Base-by-base conservation (phyloP, 2,797 vertebrate species). In the Australoheros facetus region DNA sequence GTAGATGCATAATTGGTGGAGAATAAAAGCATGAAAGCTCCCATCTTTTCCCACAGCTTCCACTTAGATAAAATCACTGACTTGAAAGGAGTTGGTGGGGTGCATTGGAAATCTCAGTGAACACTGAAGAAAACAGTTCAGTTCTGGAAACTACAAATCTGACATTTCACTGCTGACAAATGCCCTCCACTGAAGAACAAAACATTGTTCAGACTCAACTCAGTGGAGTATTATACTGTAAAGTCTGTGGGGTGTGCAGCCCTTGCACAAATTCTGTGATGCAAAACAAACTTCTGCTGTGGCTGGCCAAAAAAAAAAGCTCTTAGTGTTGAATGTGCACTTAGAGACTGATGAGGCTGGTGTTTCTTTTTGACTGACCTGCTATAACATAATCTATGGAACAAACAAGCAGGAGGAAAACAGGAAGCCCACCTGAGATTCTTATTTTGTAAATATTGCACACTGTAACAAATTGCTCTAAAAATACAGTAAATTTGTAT, bases 1-100 rank as follows among this genome's bases (percentile, higher is more conserved):
- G 76, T 73, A 77, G 82, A 80, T 79, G 82, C 59, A 75, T 87
- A 86, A 89, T 85, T 90, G 76, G 53, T 66, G 28, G 21, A 80
- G 75, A 87, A 77, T 32, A 77, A 71, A 84, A 78, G 57, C 87
- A 77, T 74, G 26, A 79, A 73, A 54, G 58, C 13, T 7, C 13
- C 30, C 64, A 7, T 78, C 62, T 87, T 78, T 72, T 34, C 79
- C 80, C 74, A 77, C 32, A 79, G 75, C 81, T 77, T 84, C 76
- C 64, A 78, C 83, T 88, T 72, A 53, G 45, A 83, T 34, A 48
- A 76, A 85, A 87, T 79, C 48, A 64, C 53, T 56, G 71, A 77
- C 75, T 84, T 83, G 66, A 10, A 34, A 77, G 53, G 26, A 42
- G 19, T 30, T 30, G 13, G 11, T 21, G 28, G 80, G 34, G 4